These are phyloP conservation scores for Molossus molossus DNA, from an alignment of 2,797 vertebrate genomes.

Conservation along the genomic window DNA sequence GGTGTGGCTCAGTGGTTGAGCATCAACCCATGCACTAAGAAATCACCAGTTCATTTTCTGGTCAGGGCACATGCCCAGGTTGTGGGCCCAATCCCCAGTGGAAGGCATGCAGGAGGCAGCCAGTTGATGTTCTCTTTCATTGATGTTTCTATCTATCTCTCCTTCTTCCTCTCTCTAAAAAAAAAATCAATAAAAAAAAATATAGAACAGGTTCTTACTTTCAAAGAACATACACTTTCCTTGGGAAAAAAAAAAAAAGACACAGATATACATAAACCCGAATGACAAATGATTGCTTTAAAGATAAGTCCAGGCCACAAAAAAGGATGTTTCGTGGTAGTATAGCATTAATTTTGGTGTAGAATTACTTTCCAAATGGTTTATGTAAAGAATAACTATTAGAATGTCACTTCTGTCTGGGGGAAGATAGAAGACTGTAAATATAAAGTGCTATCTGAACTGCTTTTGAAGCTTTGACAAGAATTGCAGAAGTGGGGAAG, in stretches of 20 bases:
- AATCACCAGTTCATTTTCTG: no score
- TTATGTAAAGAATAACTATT: background rate
- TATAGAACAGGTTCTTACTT: background rate
- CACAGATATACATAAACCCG: background rate
- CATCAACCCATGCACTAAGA: no score
- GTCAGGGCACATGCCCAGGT: no score
- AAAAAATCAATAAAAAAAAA: no score
- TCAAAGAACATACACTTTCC: background rate
- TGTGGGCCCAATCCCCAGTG: no score
- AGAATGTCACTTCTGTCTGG: background rate
- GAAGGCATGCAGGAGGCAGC: no score
- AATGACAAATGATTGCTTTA: background rate
- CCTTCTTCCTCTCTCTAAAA: no score
- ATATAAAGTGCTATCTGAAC: background rate
- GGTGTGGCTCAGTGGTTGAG: no score
- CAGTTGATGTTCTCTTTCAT: no score
- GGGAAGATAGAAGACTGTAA: background rate
- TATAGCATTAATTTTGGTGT: background rate
- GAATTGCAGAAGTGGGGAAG: background rate
- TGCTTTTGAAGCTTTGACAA: background rate
- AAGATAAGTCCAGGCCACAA: background rate
- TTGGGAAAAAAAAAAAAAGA: background rate
- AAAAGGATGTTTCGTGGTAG: background rate
- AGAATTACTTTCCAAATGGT: background rate
- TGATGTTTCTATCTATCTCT: no score